Conservation (phyloP, 2,888 invertebrate species). For the Allophyes oxyacanthae region DNA sequence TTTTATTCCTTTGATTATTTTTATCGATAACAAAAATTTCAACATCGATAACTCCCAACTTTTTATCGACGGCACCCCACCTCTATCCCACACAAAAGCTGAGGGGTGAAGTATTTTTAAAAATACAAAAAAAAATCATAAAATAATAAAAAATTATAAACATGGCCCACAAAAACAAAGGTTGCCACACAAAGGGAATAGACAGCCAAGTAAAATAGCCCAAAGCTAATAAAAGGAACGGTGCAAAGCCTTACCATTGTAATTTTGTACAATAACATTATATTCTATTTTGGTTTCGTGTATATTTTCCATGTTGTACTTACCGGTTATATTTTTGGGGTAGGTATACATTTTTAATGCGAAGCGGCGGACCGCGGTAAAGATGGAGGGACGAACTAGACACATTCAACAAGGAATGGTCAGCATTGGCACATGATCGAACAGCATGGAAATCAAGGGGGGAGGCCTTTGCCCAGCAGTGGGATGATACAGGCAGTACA, state of each 20-base stretch:
- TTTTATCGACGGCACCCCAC: slow-evolving; percentile 21
- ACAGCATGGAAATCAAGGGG: no score
- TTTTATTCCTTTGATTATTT: slow-evolving; percentile 12
- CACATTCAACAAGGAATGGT: no score
- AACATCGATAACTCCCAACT: slow-evolving; percentile 7
- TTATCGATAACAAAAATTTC: neutral
- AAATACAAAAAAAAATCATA: slow-evolving; percentile 16
- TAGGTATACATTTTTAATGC: slow-evolving; percentile 17
- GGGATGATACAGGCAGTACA: no score
- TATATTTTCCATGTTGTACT: slow-evolving; percentile 3
- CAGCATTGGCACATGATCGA: no score
- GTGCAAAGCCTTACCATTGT: slow-evolving; percentile 18
- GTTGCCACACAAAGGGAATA: slow-evolving; percentile 42
- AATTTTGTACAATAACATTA: slow-evolving; percentile 29
- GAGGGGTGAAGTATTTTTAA: slow-evolving; percentile 22
- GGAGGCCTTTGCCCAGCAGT: no score
- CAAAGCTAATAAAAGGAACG: slow-evolving; percentile 43
- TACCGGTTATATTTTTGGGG: neutral
- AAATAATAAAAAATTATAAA: slow-evolving; percentile 31
- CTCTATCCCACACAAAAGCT: slow-evolving; percentile 27
- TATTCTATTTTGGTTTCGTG: slow-evolving; percentile 8
- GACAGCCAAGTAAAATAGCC: slow-evolving; percentile 43
- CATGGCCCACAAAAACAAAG: slow-evolving; percentile 47
- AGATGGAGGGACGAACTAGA: no score
- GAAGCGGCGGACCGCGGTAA: no score